A percentile compares a stretch with the other conserved stretches of the same genome.
Evolutionary conservation across 2,113 vertebrate genomes (phyloP).

Genomic region (Apus apus): DNA sequence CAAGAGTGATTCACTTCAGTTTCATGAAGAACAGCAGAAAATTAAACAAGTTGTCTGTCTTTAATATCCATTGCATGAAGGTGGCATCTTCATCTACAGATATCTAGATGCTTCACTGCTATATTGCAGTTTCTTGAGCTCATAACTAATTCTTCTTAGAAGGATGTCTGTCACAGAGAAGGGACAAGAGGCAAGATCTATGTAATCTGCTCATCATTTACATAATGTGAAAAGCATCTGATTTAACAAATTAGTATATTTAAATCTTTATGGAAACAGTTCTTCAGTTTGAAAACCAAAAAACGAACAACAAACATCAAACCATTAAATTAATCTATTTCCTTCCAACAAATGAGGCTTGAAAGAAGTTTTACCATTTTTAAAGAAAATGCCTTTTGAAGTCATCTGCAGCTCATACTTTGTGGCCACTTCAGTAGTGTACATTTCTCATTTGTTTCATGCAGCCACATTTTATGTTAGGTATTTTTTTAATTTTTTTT

Average conservation of each 20-base stretch:
- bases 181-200: background rate
- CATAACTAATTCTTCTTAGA: background rate
- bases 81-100: background rate
- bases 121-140: background rate
- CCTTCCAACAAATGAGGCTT: background rate
- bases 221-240: background rate
- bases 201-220: background rate
- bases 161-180: background rate
- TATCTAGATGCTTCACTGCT: background rate
- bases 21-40: background rate
- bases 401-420: background rate
- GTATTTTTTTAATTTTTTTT: background rate
- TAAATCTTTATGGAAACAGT: background rate
- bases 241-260: conserved; percentile 13
- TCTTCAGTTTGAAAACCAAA: background rate
- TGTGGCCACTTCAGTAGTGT: background rate
- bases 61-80: background rate
- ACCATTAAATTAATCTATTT: background rate
- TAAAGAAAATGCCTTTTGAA: background rate
- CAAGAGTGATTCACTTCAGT: background rate
- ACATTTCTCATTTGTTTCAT: background rate
- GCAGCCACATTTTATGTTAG: background rate
- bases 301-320: background rate
- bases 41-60: background rate
- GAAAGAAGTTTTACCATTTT: background rate